These are phyloP conservation scores for Bombyx mandarina DNA, from an alignment of 1,140 invertebrate genomes.

Conservation along the genomic window DNA sequence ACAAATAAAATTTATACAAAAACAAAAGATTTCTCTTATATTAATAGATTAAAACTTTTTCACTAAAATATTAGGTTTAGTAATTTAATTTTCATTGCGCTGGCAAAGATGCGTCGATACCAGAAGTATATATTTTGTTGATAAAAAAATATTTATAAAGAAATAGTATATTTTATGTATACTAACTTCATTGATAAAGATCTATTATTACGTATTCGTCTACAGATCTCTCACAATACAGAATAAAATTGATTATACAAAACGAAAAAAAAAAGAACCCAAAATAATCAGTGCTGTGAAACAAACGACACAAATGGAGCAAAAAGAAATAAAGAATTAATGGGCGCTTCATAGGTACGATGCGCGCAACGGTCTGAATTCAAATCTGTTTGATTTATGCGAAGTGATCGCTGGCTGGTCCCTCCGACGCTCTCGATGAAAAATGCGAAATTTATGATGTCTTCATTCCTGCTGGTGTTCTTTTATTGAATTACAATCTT, in stretches of 20 bases:
- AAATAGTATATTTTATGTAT: no score
- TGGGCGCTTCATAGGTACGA: conserved; percentile 29
- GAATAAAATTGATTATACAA: background rate
- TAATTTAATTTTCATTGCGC: no score
- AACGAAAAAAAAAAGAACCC: background rate
- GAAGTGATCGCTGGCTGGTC: conserved; percentile 22
- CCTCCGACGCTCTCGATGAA: conserved; percentile 8
- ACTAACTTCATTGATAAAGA: no score
- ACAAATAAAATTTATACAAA: no score
- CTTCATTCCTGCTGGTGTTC: background rate
- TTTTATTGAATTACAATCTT: no score
- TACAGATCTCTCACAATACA: background rate
- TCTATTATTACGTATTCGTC: no score
- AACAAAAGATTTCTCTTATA: no score
- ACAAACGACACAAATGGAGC: conserved; percentile 15
- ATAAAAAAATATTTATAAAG: no score
- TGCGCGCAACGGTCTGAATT: conserved; percentile 19
- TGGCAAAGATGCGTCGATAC: no score
- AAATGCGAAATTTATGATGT: conserved; percentile 3
- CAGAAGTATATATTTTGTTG: no score
- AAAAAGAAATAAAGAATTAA: conserved; percentile 23
- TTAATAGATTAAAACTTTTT: no score
- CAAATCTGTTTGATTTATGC: conserved; percentile 44
- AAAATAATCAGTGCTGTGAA: conserved; percentile 1
- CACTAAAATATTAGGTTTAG: no score